These are phyloP conservation scores for Coenonympha arcania DNA, from an alignment of 2,888 invertebrate genomes.

Conservation along the genomic window DNA sequence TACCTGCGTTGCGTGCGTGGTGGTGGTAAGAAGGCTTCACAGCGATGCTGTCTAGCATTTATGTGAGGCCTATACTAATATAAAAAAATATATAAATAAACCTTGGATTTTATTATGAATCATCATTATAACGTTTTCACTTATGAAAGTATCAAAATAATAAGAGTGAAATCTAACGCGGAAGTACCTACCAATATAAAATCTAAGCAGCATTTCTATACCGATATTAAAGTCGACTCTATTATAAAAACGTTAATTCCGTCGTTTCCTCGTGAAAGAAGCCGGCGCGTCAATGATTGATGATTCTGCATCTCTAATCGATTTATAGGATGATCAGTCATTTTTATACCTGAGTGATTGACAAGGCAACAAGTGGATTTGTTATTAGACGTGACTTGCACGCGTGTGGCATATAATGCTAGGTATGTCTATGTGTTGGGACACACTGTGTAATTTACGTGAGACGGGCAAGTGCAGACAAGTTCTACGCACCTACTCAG, in stretches of 20 bases:
- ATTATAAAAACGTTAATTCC: slow-evolving; percentile 7
- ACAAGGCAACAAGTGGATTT: slow-evolving; percentile 17
- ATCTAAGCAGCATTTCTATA: not conserved
- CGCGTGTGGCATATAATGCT: no score
- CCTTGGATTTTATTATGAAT: no score
- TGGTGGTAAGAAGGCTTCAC: no score
- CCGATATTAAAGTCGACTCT: not conserved
- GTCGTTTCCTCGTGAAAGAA: slow-evolving; percentile 8
- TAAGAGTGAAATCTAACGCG: not conserved
- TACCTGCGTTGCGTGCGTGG: no score
- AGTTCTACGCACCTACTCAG: no score
- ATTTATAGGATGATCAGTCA: slow-evolving; percentile 15
- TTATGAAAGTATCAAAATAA: not conserved
- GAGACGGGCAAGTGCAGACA: no score
- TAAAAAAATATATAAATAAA: no score
- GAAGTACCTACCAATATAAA: not conserved
- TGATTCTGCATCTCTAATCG: slow-evolving; percentile 14
- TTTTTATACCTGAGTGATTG: slow-evolving; percentile 16
- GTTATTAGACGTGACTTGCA: slow-evolving; percentile 15
- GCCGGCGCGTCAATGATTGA: slow-evolving; percentile 11
- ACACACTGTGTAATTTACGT: no score
- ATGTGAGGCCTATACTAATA: no score
- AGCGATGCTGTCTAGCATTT: no score
- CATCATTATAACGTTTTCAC: not conserved
- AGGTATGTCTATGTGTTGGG: no score